Base-by-base conservation (phyloP, 2,113 vertebrate species). In the Ammodytes marinus region DNA sequence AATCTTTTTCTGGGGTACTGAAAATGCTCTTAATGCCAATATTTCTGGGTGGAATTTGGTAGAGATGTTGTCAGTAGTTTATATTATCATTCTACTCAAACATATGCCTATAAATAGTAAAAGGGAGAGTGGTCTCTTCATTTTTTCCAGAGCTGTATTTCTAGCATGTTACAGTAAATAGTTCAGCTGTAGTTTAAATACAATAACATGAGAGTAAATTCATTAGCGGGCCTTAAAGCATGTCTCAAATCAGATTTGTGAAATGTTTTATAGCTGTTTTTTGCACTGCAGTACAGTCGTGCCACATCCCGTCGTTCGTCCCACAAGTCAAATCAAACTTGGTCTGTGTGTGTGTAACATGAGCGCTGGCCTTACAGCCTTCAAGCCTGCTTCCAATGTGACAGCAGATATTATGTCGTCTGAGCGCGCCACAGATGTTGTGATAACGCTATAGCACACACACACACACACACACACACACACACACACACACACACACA, bases 341-440 rank as follows among this genome's bases (percentile, higher is more conserved):
- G 27, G 27, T 1, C 27, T 27, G 27, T 27, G 27, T 27, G 27
- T 8, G 35, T 77, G 77, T 71, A 67, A 78, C 80, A 70, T 9
- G 49, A 81, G 68, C 0, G 40, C 68, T 46, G 87, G 47, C 42
- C 49, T 66, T 46, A 4, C 47, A 17, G 71, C 43, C 4, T 0
- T 17, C 27, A 66, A 79, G 72, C 61, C 66, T 9, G 67, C 45
- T 0, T 52, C 68, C 72, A 71, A 71, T 39, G 69, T 57, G 71
- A 79, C 70, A n/a, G 74, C 67, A 10, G 66, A 82, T 47, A 54
- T 27, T 47, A 54, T 27, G 45, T 64, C 27, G 1, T 27, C 63
- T 40, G 67, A 65, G 59, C 49, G 53, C 58, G 1, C 55, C 74
- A 47, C 82, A 69, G 82, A 76, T 76, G 66, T 35, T 47, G 46